A percentile compares a stretch with the other conserved stretches of the same genome.
These are phyloP conservation scores for Latrodectus hesperus DNA, from an alignment of 2,888 invertebrate species.

Conservation along the genomic window DNA sequence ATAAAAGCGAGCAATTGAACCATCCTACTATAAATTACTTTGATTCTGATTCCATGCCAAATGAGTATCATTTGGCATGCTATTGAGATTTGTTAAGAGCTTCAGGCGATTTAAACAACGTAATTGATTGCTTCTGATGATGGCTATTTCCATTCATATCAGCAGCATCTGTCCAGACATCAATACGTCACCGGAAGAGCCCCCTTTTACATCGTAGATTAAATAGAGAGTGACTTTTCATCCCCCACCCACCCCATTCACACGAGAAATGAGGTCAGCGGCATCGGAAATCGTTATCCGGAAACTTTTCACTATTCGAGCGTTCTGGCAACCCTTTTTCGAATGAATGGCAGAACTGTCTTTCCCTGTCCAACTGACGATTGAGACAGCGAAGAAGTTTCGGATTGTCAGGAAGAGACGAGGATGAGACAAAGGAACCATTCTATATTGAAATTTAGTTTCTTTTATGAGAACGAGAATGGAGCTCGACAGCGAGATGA, in stretches of 20 bases:
- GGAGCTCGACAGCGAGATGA: too few relatives aligned
- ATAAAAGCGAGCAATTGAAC: too few relatives aligned
- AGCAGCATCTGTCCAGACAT: neutral
- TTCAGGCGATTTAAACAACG: too few relatives aligned
- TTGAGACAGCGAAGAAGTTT: slow-evolving; percentile 13
- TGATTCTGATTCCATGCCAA: too few relatives aligned
- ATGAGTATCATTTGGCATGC: too few relatives aligned
- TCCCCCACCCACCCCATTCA: slow-evolving; percentile 26
- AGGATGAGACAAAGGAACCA: neutral
- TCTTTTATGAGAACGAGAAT: too few relatives aligned
- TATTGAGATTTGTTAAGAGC: too few relatives aligned
- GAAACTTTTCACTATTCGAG: slow-evolving; percentile 13
- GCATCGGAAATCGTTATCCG: slow-evolving; percentile 58
- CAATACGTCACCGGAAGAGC: slow-evolving; percentile 21
- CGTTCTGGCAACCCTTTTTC: slow-evolving; percentile 39
- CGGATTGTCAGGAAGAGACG: neutral
- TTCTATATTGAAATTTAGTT: too few relatives aligned
- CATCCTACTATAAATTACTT: too few relatives aligned
- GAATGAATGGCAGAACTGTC: slow-evolving; percentile 38
- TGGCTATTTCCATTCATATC: neutral
- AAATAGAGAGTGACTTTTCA: slow-evolving; percentile 22
- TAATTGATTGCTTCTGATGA: too few relatives aligned
- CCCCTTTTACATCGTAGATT: slow-evolving; percentile 26
- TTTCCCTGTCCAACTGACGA: slow-evolving; percentile 19
- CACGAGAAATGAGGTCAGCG: slow-evolving; percentile 45